Percentiles rank a stretch among this genome's conserved stretches.
Evolutionary conservation across 2,888 invertebrate genomes (phyloP).

Genomic region (Drosophila sordidapex): DNA sequence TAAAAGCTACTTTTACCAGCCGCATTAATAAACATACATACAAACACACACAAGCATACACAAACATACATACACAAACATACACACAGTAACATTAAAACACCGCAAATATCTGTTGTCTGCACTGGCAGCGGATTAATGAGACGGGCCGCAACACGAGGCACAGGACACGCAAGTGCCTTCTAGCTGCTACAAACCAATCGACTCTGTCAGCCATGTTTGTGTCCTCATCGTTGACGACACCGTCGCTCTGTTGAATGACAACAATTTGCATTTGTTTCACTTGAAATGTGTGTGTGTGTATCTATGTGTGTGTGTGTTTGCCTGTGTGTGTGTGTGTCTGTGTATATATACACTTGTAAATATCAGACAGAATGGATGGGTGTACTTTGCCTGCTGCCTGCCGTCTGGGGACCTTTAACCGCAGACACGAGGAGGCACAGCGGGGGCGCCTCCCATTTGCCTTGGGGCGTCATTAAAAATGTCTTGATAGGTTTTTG

Average conservation of each 20-base stretch:
- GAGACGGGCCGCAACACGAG: constrained; percentile 26
- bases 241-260: constrained; percentile 47
- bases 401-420: constrained; percentile 38
- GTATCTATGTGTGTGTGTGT: not conserved
- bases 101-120: constrained; percentile 56
- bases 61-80: not conserved
- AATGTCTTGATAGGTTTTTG: constrained; percentile 73
- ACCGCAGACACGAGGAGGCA: constrained; percentile 36
- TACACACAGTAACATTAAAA: constrained; percentile 17
- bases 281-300: constrained; percentile 39
- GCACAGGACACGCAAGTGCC: constrained; percentile 24
- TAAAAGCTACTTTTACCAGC: constrained; percentile 76
- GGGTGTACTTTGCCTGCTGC: not conserved
- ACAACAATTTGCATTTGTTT: constrained; percentile 79
- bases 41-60: constrained; percentile 24
- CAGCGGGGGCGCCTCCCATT: constrained; percentile 13
- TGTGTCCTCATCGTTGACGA: constrained; percentile 19
- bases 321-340: not conserved
- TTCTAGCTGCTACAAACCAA: constrained; percentile 44
- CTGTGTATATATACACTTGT: constrained; percentile 15
- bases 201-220: constrained; percentile 44
- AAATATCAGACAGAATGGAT: constrained; percentile 20
- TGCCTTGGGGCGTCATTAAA: constrained; percentile 67
- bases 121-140: constrained; percentile 58
- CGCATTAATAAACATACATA: constrained; percentile 68